Base-by-base conservation (phyloP, 2,797 vertebrate genomes). In the Mormyrus hasselquistii region DNA sequence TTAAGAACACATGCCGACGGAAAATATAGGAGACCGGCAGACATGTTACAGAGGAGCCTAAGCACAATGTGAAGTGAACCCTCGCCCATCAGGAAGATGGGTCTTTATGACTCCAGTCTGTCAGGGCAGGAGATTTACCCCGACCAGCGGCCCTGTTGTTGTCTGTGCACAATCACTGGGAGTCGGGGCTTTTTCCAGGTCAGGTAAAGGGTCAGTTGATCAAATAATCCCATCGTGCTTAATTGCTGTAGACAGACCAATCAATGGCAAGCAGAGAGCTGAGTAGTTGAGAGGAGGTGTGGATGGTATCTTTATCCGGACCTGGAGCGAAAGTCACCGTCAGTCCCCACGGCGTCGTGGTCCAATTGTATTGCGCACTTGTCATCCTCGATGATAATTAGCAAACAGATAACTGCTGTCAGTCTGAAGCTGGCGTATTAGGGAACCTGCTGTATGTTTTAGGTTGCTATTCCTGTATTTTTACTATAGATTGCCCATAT, bases 171-270 rank as follows among this genome's bases (percentile, higher is more conserved):
- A 55, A 7, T 1, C 10, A 12, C 25, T 57, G 25, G 52, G 2
- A 29, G 25, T 0, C 14, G 12, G 47, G 29, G 52, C 1, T 16
- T 55, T 85, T 83, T 57, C 34, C 49, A 53, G 50, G 85, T 86
- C 85, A 86, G 7, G 25, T 34, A 86, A 16, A 55, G 25, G 85
- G 50, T 55, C 29, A 50, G 25, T 16, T 4, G 10, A 55, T 86
- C 85, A 86, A 86, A 86, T 86, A 86, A 55, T 34, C 50, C 85
- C 52, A 34, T 52, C 25, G 25, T 55, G 85, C 50, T 86, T 86
- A 86, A 86, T 86, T 86, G 85, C 52, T 86, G 85, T 55, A n/a
- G 85, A 86, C 52, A 57, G 22, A 55, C 3, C 52, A 86, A 86
- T 86, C 85, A 38, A 86, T 86, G 4, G 50, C n/a, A 38, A 25